These are phyloP conservation scores for Argentina silus DNA, from an alignment of 2,797 vertebrate genomes.

Conservation along the genomic window DNA sequence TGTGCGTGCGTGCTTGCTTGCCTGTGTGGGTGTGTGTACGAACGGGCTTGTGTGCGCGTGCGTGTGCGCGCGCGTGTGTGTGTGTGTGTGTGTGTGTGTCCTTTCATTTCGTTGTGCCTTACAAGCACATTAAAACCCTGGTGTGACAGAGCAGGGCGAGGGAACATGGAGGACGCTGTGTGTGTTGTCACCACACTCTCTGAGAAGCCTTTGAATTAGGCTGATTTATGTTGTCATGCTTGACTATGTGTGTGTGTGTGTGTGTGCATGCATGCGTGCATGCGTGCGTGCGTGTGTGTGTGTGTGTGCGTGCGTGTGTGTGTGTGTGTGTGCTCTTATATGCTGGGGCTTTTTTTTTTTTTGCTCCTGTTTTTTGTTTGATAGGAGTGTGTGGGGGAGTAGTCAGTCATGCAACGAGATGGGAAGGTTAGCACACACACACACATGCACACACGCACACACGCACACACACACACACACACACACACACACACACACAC, in stretches of 20 bases:
- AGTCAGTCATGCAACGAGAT: background rate
- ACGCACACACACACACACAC: too few relatives aligned
- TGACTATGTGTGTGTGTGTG: constrained; percentile 34
- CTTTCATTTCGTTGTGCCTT: constrained; percentile 32
- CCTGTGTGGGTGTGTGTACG: constrained; percentile 29
- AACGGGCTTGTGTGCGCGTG: background rate
- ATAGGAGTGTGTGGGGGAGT: background rate
- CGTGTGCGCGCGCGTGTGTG: constrained; percentile 4
- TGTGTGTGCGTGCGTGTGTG: constrained; percentile 8
- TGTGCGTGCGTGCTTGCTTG: background rate
- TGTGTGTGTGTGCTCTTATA: too few relatives aligned
- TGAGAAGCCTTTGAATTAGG: constrained; percentile 35
- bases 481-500: too few relatives aligned
- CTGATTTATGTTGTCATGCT: constrained; percentile 43
- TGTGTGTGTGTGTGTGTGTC: constrained; percentile 28
- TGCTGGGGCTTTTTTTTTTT: too few relatives aligned
- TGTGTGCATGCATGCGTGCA: constrained; percentile 13
- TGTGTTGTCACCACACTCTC: constrained; percentile 39
- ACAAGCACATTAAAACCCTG: constrained; percentile 28
- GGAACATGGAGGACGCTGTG: constrained; percentile 26
- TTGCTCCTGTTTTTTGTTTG: background rate
- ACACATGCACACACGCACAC: too few relatives aligned
- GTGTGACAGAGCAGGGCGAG: constrained; percentile 14
- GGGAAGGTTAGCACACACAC: too few relatives aligned
- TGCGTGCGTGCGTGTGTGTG: background rate